These are phyloP conservation scores for Neolamprologus variostigma DNA, from an alignment of 2,113 vertebrate genomes.

Conservation along the genomic window DNA sequence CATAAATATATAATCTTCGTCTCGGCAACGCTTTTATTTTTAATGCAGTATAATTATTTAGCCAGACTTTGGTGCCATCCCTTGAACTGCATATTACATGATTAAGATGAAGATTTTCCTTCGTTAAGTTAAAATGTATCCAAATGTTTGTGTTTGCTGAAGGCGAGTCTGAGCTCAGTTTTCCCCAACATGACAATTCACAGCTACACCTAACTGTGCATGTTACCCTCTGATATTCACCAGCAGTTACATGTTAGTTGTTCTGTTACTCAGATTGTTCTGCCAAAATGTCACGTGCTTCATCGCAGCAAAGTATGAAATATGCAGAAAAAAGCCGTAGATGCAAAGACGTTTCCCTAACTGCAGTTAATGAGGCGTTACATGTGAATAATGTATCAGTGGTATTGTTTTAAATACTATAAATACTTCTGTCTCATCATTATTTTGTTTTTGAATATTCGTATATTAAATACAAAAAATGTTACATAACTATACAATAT, in stretches of 20 bases:
- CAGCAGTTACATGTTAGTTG: neutral
- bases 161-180: rapidly evolving
- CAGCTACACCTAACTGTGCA: neutral
- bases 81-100: neutral
- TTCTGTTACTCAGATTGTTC: neutral
- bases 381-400: neutral
- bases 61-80: neutral
- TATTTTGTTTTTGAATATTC: neutral
- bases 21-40: neutral
- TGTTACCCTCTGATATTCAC: neutral
- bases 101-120: neutral
- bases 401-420: neutral
- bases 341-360: neutral
- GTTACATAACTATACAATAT: neutral
- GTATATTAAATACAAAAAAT: neutral
- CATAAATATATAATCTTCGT: neutral
- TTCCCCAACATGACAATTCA: neutral
- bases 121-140: neutral
- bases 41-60: neutral
- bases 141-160: neutral
- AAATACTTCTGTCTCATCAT: neutral
- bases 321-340: neutral
- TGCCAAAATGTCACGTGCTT: neutral
- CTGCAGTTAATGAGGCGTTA: neutral
- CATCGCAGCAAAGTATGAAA: neutral